Conservation (phyloP, 2,113 vertebrate species). For the Poecilia latipinna region DNA sequence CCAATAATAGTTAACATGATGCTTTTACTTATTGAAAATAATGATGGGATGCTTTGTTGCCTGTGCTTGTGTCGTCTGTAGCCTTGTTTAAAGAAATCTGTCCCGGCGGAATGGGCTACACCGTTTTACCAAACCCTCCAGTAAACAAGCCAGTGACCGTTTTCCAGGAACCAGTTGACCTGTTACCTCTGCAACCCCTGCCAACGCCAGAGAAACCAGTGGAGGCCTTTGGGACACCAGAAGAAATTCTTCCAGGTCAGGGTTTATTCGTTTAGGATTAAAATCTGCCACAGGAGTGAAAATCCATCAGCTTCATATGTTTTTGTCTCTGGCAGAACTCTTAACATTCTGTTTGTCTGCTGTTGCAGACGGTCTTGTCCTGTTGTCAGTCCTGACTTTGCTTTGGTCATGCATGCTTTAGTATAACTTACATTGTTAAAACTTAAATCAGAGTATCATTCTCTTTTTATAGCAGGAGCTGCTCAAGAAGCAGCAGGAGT, state of each 20-base stretch:
- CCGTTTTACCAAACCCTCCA: constrained; percentile 90
- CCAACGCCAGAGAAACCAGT: constrained; percentile 90
- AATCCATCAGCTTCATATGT: background rate
- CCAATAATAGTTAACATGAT: background rate
- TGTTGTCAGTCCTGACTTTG: too few relatives aligned
- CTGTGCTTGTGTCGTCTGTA: constrained; percentile 63
- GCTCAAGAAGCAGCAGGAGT: too few relatives aligned
- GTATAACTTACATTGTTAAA: too few relatives aligned
- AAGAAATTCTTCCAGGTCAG: constrained; percentile 84
- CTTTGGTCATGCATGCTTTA: too few relatives aligned
- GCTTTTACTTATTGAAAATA: too few relatives aligned
- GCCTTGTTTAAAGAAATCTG: constrained; percentile 99
- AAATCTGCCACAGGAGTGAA: background rate
- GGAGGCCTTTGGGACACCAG: constrained; percentile 89
- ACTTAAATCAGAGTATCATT: too few relatives aligned
- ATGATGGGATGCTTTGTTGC: background rate
- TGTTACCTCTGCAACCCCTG: constrained; percentile 85
- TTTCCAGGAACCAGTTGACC: constrained; percentile 86
- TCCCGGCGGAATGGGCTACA: constrained; percentile 99
- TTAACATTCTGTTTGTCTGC: too few relatives aligned
- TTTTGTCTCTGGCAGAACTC: too few relatives aligned
- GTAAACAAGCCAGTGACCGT: constrained; percentile 79
- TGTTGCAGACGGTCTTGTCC: too few relatives aligned
- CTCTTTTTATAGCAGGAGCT: too few relatives aligned
- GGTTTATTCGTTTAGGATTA: background rate